Evolutionary conservation across 2,113 vertebrate species (phyloP).

Genomic region (Leucosticte australis): DNA sequence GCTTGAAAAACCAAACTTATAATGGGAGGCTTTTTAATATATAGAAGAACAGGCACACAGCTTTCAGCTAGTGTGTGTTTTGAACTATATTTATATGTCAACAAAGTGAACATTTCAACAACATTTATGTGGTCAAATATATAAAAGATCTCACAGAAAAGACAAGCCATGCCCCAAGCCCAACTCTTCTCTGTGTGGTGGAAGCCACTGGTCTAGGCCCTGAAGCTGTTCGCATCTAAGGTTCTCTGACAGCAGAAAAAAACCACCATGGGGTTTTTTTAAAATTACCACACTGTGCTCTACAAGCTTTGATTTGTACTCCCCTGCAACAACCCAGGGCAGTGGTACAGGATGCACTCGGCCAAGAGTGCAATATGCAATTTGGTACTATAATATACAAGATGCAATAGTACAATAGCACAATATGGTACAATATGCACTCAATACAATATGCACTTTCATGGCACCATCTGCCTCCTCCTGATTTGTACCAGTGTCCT

Average conservation of each 20-base stretch:
- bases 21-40: background rate
- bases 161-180: accelerated
- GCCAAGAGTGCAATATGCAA: background rate
- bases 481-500: background rate
- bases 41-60: background rate
- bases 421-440: too few relatives aligned
- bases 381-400: too few relatives aligned
- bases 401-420: too few relatives aligned
- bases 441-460: background rate
- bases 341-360: background rate
- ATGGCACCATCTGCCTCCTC: background rate
- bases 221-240: background rate
- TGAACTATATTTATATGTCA: background rate
- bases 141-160: background rate
- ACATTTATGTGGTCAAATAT: background rate
- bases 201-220: background rate
- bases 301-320: background rate
- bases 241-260: background rate
- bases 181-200: background rate
- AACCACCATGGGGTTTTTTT: background rate
- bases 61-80: background rate
- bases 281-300: background rate
- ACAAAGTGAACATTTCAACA: background rate
- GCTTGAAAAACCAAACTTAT: background rate
- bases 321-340: background rate